Evolutionary conservation across 1,140 invertebrate species (phyloP).

Genomic region (Fopius arisanus): DNA sequence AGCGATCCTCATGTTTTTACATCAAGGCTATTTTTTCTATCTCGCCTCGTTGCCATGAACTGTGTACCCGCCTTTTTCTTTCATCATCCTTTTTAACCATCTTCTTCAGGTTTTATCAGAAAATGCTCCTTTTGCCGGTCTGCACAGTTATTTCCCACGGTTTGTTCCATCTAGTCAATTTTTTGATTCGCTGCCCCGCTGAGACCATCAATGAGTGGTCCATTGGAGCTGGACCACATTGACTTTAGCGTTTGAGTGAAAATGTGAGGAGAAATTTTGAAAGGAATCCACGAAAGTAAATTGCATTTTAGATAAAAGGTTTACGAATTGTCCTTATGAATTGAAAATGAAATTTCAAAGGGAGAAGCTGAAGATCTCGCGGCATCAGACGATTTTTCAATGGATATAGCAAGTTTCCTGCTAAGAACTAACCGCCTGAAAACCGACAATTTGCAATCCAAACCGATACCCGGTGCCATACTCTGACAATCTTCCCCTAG

Average conservation of each 20-base stretch:
- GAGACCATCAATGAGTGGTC: conserved; percentile 30
- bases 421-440: not conserved
- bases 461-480: not conserved
- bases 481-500: not conserved
- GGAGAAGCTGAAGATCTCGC: not conserved
- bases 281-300: not conserved
- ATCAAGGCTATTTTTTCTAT: conserved; percentile 66
- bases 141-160: conserved; percentile 31
- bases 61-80: conserved; percentile 25
- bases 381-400: not conserved
- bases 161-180: conserved; percentile 10
- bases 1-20: conserved; percentile 65
- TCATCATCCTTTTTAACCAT: not conserved
- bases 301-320: not conserved
- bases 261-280: not conserved
- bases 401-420: not conserved
- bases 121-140: not conserved
- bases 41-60: conserved; percentile 58
- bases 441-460: not conserved
- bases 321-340: not conserved
- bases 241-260: conserved; percentile 14
- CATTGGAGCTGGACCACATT: conserved; percentile 22
- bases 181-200: not conserved
- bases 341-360: not conserved
- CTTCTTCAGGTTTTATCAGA: not conserved